Evolutionary conservation across 2,888 invertebrate genomes (phyloP), one percentile per base, ranked within the genome.

Genomic region (Chrysolina haemoptera): DNA sequence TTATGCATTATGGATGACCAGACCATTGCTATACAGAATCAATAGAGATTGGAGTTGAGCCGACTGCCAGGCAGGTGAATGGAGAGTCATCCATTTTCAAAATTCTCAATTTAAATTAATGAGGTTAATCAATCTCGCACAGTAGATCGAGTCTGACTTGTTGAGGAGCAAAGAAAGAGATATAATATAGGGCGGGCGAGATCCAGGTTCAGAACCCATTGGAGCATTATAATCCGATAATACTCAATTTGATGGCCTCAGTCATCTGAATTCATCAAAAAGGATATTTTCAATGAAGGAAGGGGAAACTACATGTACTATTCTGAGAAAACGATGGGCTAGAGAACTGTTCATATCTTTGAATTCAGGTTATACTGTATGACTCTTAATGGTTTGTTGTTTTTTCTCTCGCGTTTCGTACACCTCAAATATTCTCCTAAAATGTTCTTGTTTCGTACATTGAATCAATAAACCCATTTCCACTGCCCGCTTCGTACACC

Each of bases 1-100:
- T 74, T 55, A 67, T 74, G 64, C 74, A 74, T 74, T 74, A 70
- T 74, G 67, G 70, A 74, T 74, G 74, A 70, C 67, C 67, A 53
- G 53, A 53, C 53, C 50, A 67, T 67, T 67, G 46, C 67, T 53
- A 67, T 67, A 41, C 67, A 53, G 67, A 67, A 41, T 67, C 67
- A 53, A 67, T 67, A 40, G 67, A 40, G 67, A 18, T 16, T 16
- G 18, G 35, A 53, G 27, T 53, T 14, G 12, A 67, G 22, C 43
- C 6, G 22, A 65, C 59, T 12, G 59, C 59, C 27, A 62, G 46
- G 27, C 40, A 70, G 55, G 43, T 65, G 62, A 59, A 59, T 68
- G 18, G 40, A 68, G 35, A 12, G 41, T 22, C 40, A 67, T 71
- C 62, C 67, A 66, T 65, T 67, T 71, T 35, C 59, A 27, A 71